Conservation (phyloP, 2,113 vertebrate genomes). For the Erythrolamprus reginae region DNA sequence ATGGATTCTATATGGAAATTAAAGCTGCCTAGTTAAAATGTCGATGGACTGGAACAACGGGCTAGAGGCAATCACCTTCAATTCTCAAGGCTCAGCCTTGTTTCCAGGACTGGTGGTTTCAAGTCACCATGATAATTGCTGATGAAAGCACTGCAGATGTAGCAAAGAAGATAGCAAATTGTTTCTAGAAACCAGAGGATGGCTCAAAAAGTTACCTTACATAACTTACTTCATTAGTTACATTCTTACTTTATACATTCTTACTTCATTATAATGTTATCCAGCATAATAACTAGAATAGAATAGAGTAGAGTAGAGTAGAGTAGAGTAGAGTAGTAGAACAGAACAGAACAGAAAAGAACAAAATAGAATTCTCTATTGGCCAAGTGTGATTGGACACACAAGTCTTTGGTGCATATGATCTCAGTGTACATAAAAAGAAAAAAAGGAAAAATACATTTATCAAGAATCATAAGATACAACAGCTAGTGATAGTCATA, state of each 20-base stretch:
- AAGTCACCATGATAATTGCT: slow-evolving; percentile 12
- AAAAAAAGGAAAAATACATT: too few species aligned
- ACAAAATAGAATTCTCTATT: too few species aligned
- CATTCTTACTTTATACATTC: too few species aligned
- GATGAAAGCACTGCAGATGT: fast-evolving
- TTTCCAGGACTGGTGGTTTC: slow-evolving; percentile 29
- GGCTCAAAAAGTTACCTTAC: not conserved
- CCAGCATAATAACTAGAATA: not conserved
- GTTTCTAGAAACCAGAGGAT: not conserved
- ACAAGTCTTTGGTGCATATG: too few species aligned
- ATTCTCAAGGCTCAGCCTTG: slow-evolving; percentile 41
- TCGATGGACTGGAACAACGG: slow-evolving; percentile 50
- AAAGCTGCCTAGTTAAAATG: slow-evolving; percentile 58
- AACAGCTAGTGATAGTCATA: too few species aligned
- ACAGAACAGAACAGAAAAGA: too few species aligned
- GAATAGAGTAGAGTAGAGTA: not conserved
- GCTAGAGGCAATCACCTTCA: slow-evolving; percentile 47
- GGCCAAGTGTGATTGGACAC: too few species aligned
- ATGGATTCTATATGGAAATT: slow-evolving; percentile 63
- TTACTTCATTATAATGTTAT: fast-evolving
- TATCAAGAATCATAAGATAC: too few species aligned
- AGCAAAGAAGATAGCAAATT: slow-evolving; percentile 25
- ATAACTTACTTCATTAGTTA: not conserved
- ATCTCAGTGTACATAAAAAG: too few species aligned
- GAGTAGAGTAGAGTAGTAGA: too few species aligned